Base-by-base conservation (phyloP, 1,140 invertebrate species). In the Camponotus pennsylvanicus region DNA sequence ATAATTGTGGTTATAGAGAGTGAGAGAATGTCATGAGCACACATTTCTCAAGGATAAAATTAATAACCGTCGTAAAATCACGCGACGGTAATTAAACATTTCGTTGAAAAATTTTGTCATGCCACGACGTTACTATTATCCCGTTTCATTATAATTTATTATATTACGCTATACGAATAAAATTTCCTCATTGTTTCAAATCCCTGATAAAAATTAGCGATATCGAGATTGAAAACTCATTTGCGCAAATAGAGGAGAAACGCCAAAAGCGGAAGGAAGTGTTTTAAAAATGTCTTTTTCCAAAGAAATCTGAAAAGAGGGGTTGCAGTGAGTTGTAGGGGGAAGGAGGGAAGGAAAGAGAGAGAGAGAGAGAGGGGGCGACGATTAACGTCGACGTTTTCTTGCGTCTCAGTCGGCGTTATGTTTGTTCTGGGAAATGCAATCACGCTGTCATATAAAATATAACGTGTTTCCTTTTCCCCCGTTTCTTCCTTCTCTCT, bases 371-470 rank as follows among this genome's bases (percentile, higher is more conserved):
- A 69, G 42, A 59, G 40, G 77, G 78, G 57, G 71, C 61, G 32
- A 73, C 92, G 91, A 91, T 92, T 92, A 92, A 88, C 92, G 91
- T 83, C 86, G 85, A 91, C 88, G 84, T 88, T 89, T 91, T 88
- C 86, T 91, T 90, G 82, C 85, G 89, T 83, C 75, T 91, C 88
- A 85, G 77, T 79, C 86, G 76, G 80, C 89, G 83, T 89, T 75
- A 92, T 93, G 92, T 93, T 94, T 93, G 92, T 93, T 93, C 91
- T 90, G 90, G 92, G 91, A 94, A 94, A 93, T 89, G 92, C 92
- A 93, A 94, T 94, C 90, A 91, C 89, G 85, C 78, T 91, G 91
- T 92, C 91, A 89, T 92, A 91, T 93, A 94, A 93, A 93, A 92
- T 92, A 91, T 91, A 92, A 91, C 88, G 80, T 87, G 87, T 88